phyloP scores from a whole-genome alignment of 2,888 invertebrate genomes.

The Asteroscopus sphinx region DNA sequence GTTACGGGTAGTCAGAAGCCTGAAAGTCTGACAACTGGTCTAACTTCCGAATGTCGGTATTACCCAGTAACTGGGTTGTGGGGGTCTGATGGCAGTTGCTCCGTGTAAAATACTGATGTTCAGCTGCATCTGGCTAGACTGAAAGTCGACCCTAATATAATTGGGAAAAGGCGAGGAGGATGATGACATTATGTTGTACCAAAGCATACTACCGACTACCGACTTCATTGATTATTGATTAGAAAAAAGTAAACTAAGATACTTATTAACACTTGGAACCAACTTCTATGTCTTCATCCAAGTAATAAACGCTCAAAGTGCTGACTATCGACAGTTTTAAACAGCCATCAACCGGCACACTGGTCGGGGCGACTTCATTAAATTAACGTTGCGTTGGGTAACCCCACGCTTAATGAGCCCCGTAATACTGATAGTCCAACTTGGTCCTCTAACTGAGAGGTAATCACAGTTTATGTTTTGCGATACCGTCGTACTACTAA shows the following conservation, averaged over 20 bases:
- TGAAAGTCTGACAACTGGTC: too few species aligned
- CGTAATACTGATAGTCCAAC: conserved; percentile 51
- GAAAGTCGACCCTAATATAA: too few species aligned
- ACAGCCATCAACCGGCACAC: conserved; percentile 38
- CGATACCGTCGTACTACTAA: conserved; percentile 48
- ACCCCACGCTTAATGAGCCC: conserved; percentile 45
- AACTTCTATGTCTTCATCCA: conserved; percentile 13
- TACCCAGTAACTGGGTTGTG: too few species aligned
- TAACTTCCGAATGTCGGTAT: too few species aligned
- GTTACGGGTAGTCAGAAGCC: too few species aligned
- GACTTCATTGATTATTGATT: background rate
- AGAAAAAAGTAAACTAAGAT: too few species aligned
- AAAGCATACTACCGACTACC: too few species aligned
- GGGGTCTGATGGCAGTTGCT: too few species aligned
- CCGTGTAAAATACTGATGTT: too few species aligned
- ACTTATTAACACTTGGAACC: conserved; percentile 10
- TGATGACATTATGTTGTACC: too few species aligned
- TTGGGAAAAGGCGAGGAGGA: too few species aligned
- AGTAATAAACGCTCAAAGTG: conserved; percentile 36
- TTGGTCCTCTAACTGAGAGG: conserved; percentile 47
- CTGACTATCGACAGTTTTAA: conserved; percentile 49
- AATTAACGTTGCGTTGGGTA: conserved; percentile 46
- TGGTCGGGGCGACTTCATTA: conserved; percentile 53
- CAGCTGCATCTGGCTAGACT: too few species aligned
- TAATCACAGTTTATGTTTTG: conserved; percentile 48